Evolutionary conservation across 2,888 invertebrate species (phyloP).

Genomic region (Luperina testacea): DNA sequence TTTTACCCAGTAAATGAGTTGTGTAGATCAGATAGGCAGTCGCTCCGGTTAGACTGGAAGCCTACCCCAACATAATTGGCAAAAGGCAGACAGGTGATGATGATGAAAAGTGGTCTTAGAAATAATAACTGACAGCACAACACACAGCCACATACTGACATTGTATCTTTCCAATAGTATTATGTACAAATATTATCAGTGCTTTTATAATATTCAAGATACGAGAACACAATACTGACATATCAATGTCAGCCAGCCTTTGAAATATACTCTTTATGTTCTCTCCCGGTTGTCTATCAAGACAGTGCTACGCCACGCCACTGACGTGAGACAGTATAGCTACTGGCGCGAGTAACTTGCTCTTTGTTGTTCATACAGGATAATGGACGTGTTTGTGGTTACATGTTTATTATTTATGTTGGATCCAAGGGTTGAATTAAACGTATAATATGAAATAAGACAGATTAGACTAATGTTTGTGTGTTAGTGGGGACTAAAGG

Average conservation of each 20-base stretch:
- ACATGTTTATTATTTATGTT: neutral
- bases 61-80: too few species aligned
- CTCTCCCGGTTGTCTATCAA: neutral
- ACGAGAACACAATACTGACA: slow-evolving; percentile 7
- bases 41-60: too few species aligned
- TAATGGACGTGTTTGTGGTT: neutral
- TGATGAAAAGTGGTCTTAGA: too few species aligned
- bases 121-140: neutral
- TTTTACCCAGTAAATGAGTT: too few species aligned
- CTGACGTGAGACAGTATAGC: neutral
- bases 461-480: too few species aligned
- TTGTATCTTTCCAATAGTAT: neutral
- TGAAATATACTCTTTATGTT: neutral
- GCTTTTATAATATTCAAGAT: slow-evolving; percentile 4
- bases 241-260: neutral
- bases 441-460: neutral
- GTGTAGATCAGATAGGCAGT: too few species aligned
- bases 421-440: neutral
- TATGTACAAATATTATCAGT: too few species aligned
- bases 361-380: neutral
- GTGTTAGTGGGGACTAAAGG: neutral
- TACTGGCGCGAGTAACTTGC: slow-evolving; percentile 8
- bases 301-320: neutral
- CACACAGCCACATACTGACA: neutral
- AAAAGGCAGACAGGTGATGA: too few species aligned